phyloP scores from a whole-genome alignment of 2,113 vertebrate genomes.

The Kryptolebias marmoratus region DNA sequence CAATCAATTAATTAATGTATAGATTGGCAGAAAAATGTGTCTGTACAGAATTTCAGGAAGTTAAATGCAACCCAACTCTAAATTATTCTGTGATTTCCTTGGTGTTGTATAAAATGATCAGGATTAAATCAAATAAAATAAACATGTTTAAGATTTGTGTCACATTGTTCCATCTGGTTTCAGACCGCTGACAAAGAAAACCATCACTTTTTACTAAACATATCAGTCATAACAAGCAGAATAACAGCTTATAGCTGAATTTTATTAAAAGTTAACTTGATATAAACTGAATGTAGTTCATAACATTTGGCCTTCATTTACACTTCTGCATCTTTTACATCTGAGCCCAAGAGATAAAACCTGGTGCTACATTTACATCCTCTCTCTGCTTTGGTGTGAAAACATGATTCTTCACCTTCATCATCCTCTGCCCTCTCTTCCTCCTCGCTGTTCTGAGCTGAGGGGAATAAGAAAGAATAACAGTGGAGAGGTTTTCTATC shows the following conservation, averaged over 20 bases:
- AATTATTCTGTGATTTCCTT: neutral
- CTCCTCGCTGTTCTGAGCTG: constrained; percentile 62
- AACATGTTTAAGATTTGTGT: too few relatives aligned
- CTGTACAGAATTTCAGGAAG: neutral
- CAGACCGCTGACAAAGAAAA: too few relatives aligned
- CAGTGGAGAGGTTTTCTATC: constrained; percentile 81
- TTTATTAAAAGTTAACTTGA: too few relatives aligned
- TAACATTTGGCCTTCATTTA: too few relatives aligned
- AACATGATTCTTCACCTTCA: constrained; percentile 52
- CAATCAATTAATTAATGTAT: neutral
- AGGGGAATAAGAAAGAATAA: constrained; percentile 88
- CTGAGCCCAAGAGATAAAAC: constrained; percentile 25
- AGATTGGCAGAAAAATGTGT: neutral
- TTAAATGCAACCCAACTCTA: neutral
- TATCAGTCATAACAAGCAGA: too few relatives aligned
- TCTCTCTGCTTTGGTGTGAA: constrained; percentile 55
- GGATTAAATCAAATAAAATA: too few relatives aligned
- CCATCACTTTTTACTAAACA: too few relatives aligned
- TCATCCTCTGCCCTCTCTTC: constrained; percentile 46
- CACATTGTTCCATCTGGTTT: too few relatives aligned
- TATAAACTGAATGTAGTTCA: too few relatives aligned
- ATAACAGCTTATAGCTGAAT: too few relatives aligned
- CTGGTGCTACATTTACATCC: constrained; percentile 64
- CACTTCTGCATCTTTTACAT: constrained; percentile 77
- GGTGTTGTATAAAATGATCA: too few relatives aligned